Evolutionary conservation across 1,140 invertebrate species (phyloP), one percentile per base, ranked within the genome.

Genomic region (Drosophila lacteicornis): DNA sequence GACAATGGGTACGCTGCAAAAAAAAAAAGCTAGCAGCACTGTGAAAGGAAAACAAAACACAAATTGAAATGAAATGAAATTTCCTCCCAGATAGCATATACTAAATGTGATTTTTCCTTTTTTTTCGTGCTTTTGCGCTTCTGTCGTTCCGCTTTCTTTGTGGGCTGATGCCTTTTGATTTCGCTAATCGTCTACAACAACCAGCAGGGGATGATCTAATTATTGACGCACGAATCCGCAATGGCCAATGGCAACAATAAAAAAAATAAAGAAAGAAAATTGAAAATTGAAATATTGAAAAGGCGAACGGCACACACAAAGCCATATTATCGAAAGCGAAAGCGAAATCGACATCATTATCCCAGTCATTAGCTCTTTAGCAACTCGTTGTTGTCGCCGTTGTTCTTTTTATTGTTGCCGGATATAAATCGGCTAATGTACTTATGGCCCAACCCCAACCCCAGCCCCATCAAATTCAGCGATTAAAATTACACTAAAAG

Each of bases 221-320:
- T 88, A 88, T 88, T 88, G 84, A 88, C 84, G 84, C 84, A 88
- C 84, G 84, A 88, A 82, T 90, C 81, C 74, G 68, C 71, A 74
- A 76, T 73, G 58, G 65, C 61, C 45, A 67, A 49, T 59, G 55
- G 51, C 45, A 47, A 57, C 62, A 43, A 55, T 59, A 69, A 38
- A 43, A 68, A 17, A n/a, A 50, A 46, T 8, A 55, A 56, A 46
- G 68, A 59, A 46, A 4, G 53, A 65, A 78, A 71, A 79, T 47
- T 65, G 68, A 77, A 84, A 80, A 82, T 60, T 74, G 67, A 80
- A 84, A 63, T 83, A 82, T 69, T 74, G 60, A 84, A 80, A 79
- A 87, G 66, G 46, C 58, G 19, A 59, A 50, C 33, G 58, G 49
- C 60, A 75, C 27, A 5, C 30, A 13, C 4, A 19, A 42, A 43